These are phyloP conservation scores for Apis dorsata DNA, from an alignment of 1,140 invertebrate species.

Conservation along the genomic window DNA sequence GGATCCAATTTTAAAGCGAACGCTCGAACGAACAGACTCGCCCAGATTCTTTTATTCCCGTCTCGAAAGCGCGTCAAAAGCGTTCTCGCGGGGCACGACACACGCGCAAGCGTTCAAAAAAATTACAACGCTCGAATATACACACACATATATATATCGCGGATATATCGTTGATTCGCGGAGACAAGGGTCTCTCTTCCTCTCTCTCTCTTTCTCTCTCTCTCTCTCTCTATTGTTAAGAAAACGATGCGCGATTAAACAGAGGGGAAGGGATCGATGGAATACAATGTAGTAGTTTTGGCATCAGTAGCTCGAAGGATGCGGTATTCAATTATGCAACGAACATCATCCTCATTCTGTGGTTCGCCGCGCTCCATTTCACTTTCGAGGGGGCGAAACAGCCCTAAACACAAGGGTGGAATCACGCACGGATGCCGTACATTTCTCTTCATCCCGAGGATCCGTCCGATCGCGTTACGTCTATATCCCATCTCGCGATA, in stretches of 20 bases:
- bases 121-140: too few relatives aligned
- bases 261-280: conserved; percentile 12
- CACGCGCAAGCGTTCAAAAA: too few relatives aligned
- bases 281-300: conserved; percentile 2
- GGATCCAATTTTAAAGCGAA: conserved; percentile 1
- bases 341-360: conserved; percentile 65
- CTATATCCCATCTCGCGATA: not conserved
- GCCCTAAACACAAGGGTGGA: conserved; percentile 39
- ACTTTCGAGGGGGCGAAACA: conserved; percentile 53
- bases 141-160: too few relatives aligned
- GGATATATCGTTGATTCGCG: too few relatives aligned
- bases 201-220: not conserved
- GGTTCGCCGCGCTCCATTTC: conserved; percentile 65
- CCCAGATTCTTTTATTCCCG: too few relatives aligned
- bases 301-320: conserved; percentile 14
- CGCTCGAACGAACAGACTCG: too few relatives aligned
- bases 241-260: conserved; percentile 32
- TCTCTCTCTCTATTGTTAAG: conserved; percentile 9
- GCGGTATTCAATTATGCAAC: conserved; percentile 65
- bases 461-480: not conserved
- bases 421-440: conserved; percentile 40
- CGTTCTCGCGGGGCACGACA: too few relatives aligned
- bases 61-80: too few relatives aligned
- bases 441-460: conserved; percentile 8
- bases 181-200: too few relatives aligned